Evolutionary conservation across 2,113 vertebrate genomes (phyloP), one percentile per base, ranked within the genome.

Genomic region (Synchiropus splendidus): DNA sequence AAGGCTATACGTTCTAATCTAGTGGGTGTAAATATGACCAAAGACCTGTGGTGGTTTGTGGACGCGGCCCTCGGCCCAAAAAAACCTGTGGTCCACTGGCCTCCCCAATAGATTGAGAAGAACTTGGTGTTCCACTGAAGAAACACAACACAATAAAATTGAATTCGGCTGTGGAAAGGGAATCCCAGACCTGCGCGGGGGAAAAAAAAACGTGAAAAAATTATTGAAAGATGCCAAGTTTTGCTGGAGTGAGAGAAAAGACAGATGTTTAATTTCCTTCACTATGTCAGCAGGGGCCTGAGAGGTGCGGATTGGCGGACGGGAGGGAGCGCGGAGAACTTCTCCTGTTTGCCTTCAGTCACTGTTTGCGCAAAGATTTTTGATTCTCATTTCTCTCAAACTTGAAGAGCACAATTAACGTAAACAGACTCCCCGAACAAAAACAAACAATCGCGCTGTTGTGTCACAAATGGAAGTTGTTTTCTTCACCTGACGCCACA

Each of bases 181-280:
- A 79, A 83, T 79, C 80, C 79, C 82, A 76, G 66, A 50, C 64
- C 64, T 75, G 70, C 74, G 53, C 55, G 37, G 13, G 48, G 9
- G n/a, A n/a, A n/a, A n/a, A n/a, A 16, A 36, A 53, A 53, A 62
- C 55, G 47, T 48, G 41, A 51, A 64, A 65, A 65, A 70, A 68
- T 78, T 45, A 49, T 55, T 60, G 42, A 64, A 58, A 76, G 65
- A 67, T 67, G 72, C 64, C 65, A 73, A 70, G 59, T 69, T 81
- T 67, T 64, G 21, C 59, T 43, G 47, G 44, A 70, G 61, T 42
- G 52, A 67, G 67, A 67, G 62, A 74, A 67, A 80, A 76, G 68
- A 56, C 75, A 75, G 70, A 79, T 78, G 75, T 81, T 75, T 77
- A 59, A 78, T 77, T 73, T 73, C 51, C 61, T 64, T 65, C 40